These are phyloP conservation scores for Drosophila orosa DNA, from an alignment of 1,140 invertebrate species.

Conservation along the genomic window DNA sequence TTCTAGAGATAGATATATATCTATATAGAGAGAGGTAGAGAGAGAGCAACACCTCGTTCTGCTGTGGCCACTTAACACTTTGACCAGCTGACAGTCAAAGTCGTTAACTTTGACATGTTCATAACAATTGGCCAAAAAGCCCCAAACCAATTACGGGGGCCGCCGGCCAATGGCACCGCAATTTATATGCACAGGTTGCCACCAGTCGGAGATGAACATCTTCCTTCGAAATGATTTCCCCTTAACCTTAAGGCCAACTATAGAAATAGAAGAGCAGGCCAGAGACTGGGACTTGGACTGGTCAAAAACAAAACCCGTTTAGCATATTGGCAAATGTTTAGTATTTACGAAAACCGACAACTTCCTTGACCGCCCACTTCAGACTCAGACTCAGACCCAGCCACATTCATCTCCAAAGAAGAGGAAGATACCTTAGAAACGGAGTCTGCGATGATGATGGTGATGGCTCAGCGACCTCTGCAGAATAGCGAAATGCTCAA, in stretches of 20 bases:
- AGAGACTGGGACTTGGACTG: conserved; percentile 5
- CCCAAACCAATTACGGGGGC: conserved; percentile 63
- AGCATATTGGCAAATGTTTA: conserved; percentile 79
- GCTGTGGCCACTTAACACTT: conserved; percentile 66
- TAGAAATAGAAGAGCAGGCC: conserved; percentile 68
- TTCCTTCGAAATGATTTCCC: conserved; percentile 71
- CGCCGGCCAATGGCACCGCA: conserved; percentile 52
- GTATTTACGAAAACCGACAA: conserved; percentile 66
- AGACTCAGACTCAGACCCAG: conserved; percentile 9
- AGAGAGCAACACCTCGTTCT: conserved; percentile 32
- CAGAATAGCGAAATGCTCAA: conserved; percentile 52
- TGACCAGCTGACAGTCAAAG: conserved; percentile 72
- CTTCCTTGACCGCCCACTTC: conserved; percentile 81
- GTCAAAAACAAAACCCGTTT: conserved; percentile 61
- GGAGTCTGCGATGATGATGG: conserved; percentile 49
- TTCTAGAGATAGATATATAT: neutral
- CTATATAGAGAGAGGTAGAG: neutral
- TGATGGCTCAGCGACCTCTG: conserved; percentile 74
- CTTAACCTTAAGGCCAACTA: conserved; percentile 64
- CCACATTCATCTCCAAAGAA: conserved; percentile 19
- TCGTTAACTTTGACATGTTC: conserved; percentile 82
- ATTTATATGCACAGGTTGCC: conserved; percentile 62
- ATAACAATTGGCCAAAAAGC: conserved; percentile 76
- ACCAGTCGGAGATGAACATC: conserved; percentile 65
- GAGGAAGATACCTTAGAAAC: conserved; percentile 14